phyloP scores from a whole-genome alignment of 2,797 vertebrate species.

The Capromys pilorides region DNA sequence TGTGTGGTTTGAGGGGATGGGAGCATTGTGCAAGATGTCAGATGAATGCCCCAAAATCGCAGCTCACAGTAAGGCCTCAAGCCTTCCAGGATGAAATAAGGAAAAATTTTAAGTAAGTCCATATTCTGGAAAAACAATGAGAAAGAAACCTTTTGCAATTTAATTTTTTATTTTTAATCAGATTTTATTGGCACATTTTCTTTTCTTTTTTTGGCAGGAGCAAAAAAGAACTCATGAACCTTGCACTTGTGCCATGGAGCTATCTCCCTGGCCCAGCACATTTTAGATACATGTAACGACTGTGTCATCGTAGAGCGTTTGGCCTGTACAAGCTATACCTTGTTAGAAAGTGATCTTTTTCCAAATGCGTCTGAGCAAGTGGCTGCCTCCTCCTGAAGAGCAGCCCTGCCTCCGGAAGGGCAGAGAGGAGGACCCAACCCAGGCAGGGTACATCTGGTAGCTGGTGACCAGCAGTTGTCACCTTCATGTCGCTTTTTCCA shows the following conservation, averaged over 20 bases:
- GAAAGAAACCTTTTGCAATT: neutral
- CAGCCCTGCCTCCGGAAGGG: neutral
- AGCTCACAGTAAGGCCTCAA: neutral
- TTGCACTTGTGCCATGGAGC: no score
- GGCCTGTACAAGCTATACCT: neutral
- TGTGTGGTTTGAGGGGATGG: neutral
- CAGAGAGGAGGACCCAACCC: neutral
- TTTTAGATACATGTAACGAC: neutral
- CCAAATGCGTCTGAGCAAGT: neutral
- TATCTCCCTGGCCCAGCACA: no score
- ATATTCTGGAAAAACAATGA: constrained; percentile 30
- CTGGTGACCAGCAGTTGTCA: neutral
- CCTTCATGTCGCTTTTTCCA: neutral
- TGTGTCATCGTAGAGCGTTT: neutral
- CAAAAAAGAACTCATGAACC: no score
- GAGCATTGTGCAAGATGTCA: constrained; percentile 23
- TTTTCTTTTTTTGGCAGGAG: no score
- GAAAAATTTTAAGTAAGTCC: neutral
- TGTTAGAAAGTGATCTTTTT: neutral
- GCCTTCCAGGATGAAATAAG: constrained; percentile 1
- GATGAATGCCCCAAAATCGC: constrained; percentile 43
- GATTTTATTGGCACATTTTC: neutral
- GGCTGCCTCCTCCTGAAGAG: neutral
- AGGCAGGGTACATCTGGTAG: neutral
- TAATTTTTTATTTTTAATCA: neutral